Percentiles rank a stretch among this genome's conserved stretches.
Evolutionary conservation across 2,797 vertebrate genomes (phyloP).

Genomic region (Ceryle rudis): DNA sequence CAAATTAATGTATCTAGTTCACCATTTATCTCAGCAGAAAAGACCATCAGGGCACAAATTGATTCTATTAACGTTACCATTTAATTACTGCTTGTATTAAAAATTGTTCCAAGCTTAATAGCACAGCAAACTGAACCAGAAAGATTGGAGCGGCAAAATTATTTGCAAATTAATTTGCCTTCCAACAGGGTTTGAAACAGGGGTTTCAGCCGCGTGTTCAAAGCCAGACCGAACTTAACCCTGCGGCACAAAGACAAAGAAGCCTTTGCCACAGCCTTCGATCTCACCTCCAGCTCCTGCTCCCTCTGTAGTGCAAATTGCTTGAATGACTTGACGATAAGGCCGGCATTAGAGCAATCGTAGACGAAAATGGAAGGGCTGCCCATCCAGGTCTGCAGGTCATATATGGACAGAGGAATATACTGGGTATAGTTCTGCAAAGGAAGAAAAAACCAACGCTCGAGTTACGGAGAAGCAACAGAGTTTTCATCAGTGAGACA

Average conservation of each 20-base stretch:
- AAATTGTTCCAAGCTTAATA: neutral
- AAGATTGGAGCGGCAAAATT: neutral
- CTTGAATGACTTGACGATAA: slow-evolving; percentile 98
- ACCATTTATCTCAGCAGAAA: neutral
- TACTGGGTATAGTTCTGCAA: slow-evolving; percentile 98
- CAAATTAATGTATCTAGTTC: neutral
- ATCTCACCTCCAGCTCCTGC: slow-evolving; percentile 94
- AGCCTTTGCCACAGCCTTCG: neutral
- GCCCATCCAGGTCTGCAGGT: slow-evolving; percentile 99
- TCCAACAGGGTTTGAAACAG: neutral
- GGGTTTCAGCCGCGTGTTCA: neutral
- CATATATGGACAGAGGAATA: slow-evolving; percentile 97
- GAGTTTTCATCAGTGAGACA: accelerated
- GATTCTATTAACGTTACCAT: neutral
- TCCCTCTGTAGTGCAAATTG: slow-evolving; percentile 97
- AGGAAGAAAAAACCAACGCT: neutral
- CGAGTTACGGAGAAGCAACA: neutral
- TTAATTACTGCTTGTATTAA: slow-evolving; percentile 40
- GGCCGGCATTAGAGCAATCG: slow-evolving; percentile 96
- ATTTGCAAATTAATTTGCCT: neutral
- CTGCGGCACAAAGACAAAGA: neutral
- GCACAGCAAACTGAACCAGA: neutral
- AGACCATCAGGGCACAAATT: slow-evolving; percentile 2
- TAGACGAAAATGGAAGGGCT: slow-evolving; percentile 98
- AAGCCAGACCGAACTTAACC: neutral